Base-by-base conservation (phyloP, 1,140 invertebrate species). In the Parapsyche elsis region DNA sequence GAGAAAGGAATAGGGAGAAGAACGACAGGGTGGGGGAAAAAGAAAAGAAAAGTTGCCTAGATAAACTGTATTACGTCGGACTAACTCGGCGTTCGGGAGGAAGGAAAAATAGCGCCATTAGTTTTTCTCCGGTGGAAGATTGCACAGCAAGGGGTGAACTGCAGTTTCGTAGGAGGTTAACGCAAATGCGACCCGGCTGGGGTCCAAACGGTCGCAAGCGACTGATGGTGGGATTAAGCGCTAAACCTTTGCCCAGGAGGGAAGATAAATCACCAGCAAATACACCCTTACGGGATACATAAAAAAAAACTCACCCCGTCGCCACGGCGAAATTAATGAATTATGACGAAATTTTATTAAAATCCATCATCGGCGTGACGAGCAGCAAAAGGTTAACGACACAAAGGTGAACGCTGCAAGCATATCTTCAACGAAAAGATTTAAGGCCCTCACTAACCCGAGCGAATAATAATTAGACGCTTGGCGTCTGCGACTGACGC, bases 141-240 rank as follows among this genome's bases (percentile, higher is more conserved):
- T 53, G 10, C 49, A 53, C 10, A 16, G 16, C 16, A 53, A 53
- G 16, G 49, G 16, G 16, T 53, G 49, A 53, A 53, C 49, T 53
- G 49, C 49, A 53, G 10, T 53, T 53, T 14, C 49, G 16, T 53
- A 53, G 49, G 49, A 53, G 16, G 49, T 53, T 14, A 53, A 53
- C 16, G 49, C 49, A 53, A 53, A 53, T 53, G 16, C 49, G 16
- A 53, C 49, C 49, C 10, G n/a, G 64, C 16, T 53, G 38, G 38
- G 45, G 14, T 30, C 16, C 10, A 57, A 57, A 75, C 44, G 46
- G 46, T 24, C 7, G 21, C 23, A 57, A 19, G 49, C 73, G 73
- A 75, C 45, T 75, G 73, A 75, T 75, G 73, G 45, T 9, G 10
- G 73, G 73, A 75, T 75, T 75, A 75, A 57, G 49, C 16, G 46